Evolutionary conservation across 35 echinoderm and acorn worm species (phyloP).

Genomic region (Apostichopus parvimensis): DNA sequence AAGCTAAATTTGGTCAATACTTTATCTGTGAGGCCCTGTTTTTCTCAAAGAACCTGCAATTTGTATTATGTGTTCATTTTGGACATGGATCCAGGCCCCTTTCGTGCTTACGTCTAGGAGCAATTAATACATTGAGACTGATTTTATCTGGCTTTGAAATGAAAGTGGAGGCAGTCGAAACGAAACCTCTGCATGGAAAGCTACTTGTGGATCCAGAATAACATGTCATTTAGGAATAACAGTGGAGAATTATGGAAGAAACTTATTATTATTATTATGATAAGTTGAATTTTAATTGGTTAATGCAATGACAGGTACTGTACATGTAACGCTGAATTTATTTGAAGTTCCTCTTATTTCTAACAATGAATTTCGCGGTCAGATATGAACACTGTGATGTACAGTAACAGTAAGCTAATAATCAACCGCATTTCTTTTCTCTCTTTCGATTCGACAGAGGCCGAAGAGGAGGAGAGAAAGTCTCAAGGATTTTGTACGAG

Average conservation of each 20-base stretch:
- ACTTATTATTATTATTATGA: too few relatives aligned
- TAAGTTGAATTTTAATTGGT: too few relatives aligned
- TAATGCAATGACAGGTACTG: too few relatives aligned
- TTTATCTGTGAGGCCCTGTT: too few relatives aligned
- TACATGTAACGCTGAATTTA: too few relatives aligned
- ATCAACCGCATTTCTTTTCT: background rate
- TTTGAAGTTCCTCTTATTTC: background rate
- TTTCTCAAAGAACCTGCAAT: too few relatives aligned
- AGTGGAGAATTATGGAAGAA: too few relatives aligned
- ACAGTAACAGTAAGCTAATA: background rate
- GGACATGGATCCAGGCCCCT: background rate
- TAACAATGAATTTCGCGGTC: background rate
- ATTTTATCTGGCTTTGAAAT: background rate
- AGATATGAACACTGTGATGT: background rate
- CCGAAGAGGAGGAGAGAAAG: slow-evolving; percentile 92
- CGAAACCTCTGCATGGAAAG: too few relatives aligned
- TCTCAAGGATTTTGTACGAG: slow-evolving; percentile 26
- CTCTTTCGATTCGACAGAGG: slow-evolving; percentile 64
- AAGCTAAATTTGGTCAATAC: too few relatives aligned
- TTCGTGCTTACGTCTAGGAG: background rate
- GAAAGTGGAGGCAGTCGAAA: background rate
- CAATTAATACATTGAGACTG: background rate
- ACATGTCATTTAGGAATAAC: too few relatives aligned
- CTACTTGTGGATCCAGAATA: too few relatives aligned
- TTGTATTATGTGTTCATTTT: too few relatives aligned